phyloP scores from a whole-genome alignment of 2,797 vertebrate genomes.

The Microctenopoma lineatum region DNA sequence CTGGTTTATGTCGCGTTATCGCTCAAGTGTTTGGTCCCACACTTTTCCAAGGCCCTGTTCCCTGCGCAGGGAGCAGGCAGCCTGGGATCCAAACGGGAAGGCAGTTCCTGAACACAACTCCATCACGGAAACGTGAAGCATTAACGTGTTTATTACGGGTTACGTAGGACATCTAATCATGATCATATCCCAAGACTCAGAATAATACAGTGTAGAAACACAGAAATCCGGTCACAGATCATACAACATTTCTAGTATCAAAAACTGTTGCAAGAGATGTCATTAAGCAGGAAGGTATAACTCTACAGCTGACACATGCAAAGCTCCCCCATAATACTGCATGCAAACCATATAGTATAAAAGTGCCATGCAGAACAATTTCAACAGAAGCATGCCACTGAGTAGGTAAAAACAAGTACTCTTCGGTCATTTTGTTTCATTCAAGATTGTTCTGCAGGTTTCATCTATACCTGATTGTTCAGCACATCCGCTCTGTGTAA shows the following conservation, averaged over 20 bases:
- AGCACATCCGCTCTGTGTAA: neutral
- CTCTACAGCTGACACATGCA: neutral
- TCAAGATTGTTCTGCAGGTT: neutral
- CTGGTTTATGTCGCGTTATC: neutral
- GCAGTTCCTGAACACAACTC: conserved; percentile 24
- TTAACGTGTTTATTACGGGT: conserved; percentile 1
- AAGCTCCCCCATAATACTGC: neutral
- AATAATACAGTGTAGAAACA: neutral
- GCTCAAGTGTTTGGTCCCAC: neutral
- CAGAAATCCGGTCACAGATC: too few relatives aligned
- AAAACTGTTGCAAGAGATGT: neutral
- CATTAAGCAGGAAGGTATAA: neutral
- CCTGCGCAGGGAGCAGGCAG: conserved; percentile 20
- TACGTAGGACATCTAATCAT: neutral
- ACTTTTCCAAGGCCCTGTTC: conserved; percentile 40
- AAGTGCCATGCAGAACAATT: neutral
- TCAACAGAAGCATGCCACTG: neutral
- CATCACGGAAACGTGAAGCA: conserved; percentile 6
- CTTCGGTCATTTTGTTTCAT: neutral
- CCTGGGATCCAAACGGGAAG: conserved; percentile 36
- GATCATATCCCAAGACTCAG: too few relatives aligned
- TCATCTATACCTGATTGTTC: neutral
- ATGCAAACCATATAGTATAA: neutral
- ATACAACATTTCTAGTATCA: too few relatives aligned
- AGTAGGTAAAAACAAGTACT: neutral